Evolutionary conservation across 2,888 invertebrate species (phyloP).

Genomic region (Ctenicera cuprea): DNA sequence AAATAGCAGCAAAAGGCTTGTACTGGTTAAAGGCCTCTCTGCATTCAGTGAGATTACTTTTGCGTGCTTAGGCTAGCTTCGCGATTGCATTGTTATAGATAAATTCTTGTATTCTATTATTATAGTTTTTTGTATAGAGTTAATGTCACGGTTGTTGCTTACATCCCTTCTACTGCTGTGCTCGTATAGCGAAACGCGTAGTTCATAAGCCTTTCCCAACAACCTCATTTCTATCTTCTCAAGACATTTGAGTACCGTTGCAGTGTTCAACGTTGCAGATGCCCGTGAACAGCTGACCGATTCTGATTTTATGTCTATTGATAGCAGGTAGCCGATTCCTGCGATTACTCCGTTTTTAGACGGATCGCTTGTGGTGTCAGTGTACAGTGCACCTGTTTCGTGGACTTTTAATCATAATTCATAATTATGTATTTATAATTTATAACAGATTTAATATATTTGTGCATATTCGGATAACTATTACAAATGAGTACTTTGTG

Average conservation of each 20-base stretch:
- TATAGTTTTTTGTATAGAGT: conserved; percentile 53
- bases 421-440: not conserved
- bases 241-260: conserved; percentile 65
- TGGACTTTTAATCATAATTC: not conserved
- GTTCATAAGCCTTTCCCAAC: conserved; percentile 63
- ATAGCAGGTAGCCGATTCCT: conserved; percentile 49
- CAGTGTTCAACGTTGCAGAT: conserved; percentile 61
- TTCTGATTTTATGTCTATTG: conserved; percentile 54
- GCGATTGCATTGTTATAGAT: conserved; percentile 28
- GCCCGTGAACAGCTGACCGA: conserved; percentile 59
- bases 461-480: conserved; percentile 2
- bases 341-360: not conserved
- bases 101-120: conserved; percentile 26
- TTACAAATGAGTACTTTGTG: conserved; percentile 65
- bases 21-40: not conserved
- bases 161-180: conserved; percentile 59
- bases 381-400: conserved; percentile 1
- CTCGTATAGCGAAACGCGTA: conserved; percentile 65
- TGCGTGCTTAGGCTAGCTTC: conserved; percentile 4
- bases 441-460: not conserved
- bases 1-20: too few species aligned
- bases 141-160: conserved; percentile 58
- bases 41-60: conserved; percentile 7
- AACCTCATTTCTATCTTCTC: conserved; percentile 68
- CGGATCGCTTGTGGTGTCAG: conserved; percentile 14